Evolutionary conservation across 2,113 vertebrate genomes (phyloP), one percentile per base, ranked within the genome.

Genomic region (Nyctibius bracteatus): DNA sequence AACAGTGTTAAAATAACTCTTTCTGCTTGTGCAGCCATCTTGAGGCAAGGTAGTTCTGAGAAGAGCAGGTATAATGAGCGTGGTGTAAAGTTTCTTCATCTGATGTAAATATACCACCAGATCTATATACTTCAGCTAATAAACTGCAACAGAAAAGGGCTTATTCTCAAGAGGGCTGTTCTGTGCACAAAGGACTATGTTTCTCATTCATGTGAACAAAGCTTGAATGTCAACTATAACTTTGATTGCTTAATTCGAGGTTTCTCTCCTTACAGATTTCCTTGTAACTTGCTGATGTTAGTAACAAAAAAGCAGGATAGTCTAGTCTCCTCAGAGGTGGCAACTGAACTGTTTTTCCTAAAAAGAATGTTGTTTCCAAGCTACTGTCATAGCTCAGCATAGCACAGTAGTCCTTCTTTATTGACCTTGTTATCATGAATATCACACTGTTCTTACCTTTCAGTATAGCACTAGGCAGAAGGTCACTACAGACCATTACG

Each of bases 151-250:
- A 58, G 66, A 27, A 59, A 24, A 28, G 13, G 18, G 21, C 15
- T 55, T 49, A 15, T 71, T 24, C 41, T 39, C 47, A 13, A 18
- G 72, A 39, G 35, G 28, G 30, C 51, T 71, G 22, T 43, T 63
- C 10, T 41, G 21, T 2, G 1, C 46, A n/a, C 31, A 20, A 10
- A 62, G 57, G 3, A 12, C 23, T 33, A 1, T 0, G 0, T 37
- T 81, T 78, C 46, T 62, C 30, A 25, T 81, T 70, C 9, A 1
- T 14, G 13, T 47, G 47, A 31, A 8, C 20, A 51, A 79, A 44
- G 44, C 30, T 51, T 58, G 30, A 52, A 30, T 49, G 2, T 27
- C 77, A 89, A 0, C 23, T 81, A 9, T 31, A 54, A n/a, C 44
- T 75, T 41, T n/a, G 59, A 27, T 39, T 19, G 23, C 55, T 72